Base-by-base conservation (phyloP, 1,140 invertebrate genomes). In the Akabosia matsudoensis region DNA sequence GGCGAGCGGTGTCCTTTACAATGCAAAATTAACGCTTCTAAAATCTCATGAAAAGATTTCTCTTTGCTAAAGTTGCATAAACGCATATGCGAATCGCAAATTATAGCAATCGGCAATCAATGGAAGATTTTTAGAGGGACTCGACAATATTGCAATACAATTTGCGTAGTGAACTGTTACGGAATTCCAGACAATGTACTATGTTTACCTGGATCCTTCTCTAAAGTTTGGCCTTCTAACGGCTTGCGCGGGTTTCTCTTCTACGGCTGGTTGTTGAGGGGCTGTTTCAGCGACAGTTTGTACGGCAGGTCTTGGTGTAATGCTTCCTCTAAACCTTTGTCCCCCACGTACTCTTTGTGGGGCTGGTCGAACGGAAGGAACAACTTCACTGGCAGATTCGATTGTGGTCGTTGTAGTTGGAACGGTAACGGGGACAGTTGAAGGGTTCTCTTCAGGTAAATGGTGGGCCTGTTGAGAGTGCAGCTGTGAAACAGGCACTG, bases 401-500 rank as follows among this genome's bases (percentile, higher is more conserved):
- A 73, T 22, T 24, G 22, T 76, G 28, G 51, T 34, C 2, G 71
- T 52, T 56, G 70, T 74, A 4, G 73, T 74, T 26, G 73, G 26
- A 7, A 26, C 1, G 16, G 73, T 52, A 13, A 33, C 13, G 37
- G 75, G 70, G 16, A 16, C 30, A 1, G 64, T 70, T 10, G 70
- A 16, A 64, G 75, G 70, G 10, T 45, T 33, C 14, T 45, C 70
- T 26, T 28, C 24, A 7, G 61, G 7, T 3, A 67, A 22, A n/a
- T n/a, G 37, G 7, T 45, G 37, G 10, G 4, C 61, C 4, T 13
- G 3, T 28, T 72, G 33, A n/a, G 33, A 22, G 7, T 72, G 70
- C 2, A 72, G 16, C 24, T 51, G 70, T 37, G 79, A 73, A 4
- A 73, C 72, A 26, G 73, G 52, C 10, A 61, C 70, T 14, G 70